Conservation (phyloP, 2,113 vertebrate species). For the Lasiurus cinereus region DNA sequence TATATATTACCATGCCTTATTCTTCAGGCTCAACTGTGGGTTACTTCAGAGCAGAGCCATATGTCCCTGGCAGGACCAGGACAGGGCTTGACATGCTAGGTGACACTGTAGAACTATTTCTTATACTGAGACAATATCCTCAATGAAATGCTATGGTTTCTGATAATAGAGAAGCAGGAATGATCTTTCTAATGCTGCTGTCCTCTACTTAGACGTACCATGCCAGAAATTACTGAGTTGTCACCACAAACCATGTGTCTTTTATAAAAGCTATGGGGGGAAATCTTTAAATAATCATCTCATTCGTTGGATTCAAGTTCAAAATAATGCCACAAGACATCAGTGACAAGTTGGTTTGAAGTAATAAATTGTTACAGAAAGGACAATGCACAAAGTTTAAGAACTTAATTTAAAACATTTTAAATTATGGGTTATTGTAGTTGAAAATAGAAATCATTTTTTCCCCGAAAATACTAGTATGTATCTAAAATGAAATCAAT, state of each 20-base stretch:
- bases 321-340: not conserved
- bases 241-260: not conserved
- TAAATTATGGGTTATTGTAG: not conserved
- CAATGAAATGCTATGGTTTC: not conserved
- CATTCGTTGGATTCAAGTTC: not conserved
- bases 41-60: not conserved
- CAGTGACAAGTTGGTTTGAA: not conserved
- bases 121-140: not conserved
- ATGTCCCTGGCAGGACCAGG: not conserved
- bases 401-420: conserved; percentile 20
- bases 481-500: not conserved
- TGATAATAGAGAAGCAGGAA: not conserved
- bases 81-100: rapidly evolving
- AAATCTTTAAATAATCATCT: not conserved
- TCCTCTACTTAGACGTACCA: not conserved
- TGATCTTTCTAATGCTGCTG: not conserved
- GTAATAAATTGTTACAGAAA: not conserved
- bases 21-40: not conserved
- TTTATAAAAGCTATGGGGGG: not conserved
- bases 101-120: not conserved
- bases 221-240: not conserved
- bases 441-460: not conserved
- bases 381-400: not conserved
- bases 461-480: not conserved
- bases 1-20: not conserved